These are phyloP conservation scores for Rafetus swinhoei DNA, from an alignment of 2,113 vertebrate species.

Conservation along the genomic window DNA sequence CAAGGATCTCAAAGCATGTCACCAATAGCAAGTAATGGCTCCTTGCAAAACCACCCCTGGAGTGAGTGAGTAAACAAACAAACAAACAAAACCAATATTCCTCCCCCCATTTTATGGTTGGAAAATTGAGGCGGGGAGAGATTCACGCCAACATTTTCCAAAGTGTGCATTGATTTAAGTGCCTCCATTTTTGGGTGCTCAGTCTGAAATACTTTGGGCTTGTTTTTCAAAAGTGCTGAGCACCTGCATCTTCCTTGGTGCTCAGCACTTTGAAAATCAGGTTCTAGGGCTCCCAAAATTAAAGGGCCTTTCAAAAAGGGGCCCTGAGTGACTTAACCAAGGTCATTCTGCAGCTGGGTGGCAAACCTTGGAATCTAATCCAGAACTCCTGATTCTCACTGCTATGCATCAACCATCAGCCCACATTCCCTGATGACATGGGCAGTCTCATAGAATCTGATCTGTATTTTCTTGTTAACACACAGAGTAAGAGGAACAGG, in stretches of 20 bases:
- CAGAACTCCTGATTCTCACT: background rate
- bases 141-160: conserved; percentile 20
- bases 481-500: background rate
- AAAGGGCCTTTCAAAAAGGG: background rate
- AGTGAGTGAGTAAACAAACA: background rate
- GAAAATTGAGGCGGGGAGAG: conserved; percentile 29
- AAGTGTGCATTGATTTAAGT: background rate
- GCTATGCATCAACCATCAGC: background rate
- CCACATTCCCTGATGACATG: background rate
- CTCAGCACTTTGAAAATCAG: conserved; percentile 19
- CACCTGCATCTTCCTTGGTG: background rate
- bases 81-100: background rate
- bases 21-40: background rate
- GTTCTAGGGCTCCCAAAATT: background rate
- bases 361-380: background rate
- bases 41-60: background rate
- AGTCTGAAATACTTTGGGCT: background rate
- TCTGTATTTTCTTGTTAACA: background rate
- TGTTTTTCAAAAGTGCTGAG: background rate
- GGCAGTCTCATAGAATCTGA: background rate
- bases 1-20: background rate
- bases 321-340: background rate
- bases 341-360: background rate
- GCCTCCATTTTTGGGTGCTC: background rate
- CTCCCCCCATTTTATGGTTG: conserved; percentile 26